A percentile compares a stretch with the other conserved stretches of the same genome.
Conservation (phyloP, 2,113 vertebrate genomes). For the Hypanus sabinus region DNA sequence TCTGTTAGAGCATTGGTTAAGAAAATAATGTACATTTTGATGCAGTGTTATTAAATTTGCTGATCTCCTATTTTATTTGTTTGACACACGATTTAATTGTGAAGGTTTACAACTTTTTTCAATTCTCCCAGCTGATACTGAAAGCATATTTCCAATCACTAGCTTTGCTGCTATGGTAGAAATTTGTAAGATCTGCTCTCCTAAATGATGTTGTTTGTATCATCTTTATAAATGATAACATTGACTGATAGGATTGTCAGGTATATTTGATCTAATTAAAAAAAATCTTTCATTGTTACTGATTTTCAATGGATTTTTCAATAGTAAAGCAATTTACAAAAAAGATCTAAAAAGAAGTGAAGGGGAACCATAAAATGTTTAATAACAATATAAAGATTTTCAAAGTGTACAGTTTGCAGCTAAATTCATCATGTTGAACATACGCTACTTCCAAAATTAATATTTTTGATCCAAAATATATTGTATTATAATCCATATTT, state of each 20-base stretch:
- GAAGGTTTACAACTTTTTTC: not conserved
- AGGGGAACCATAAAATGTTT: not conserved
- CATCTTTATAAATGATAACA: not conserved
- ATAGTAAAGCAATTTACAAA: not conserved
- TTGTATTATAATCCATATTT: not conserved
- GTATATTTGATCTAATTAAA: not conserved
- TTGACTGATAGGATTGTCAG: not conserved
- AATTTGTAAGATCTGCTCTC: not conserved
- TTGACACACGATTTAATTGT: not conserved
- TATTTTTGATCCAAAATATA: not conserved
- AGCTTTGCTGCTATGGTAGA: not conserved
- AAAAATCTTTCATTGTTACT: not conserved
- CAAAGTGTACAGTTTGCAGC: not conserved
- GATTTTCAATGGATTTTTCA: not conserved
- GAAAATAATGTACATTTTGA: not conserved
- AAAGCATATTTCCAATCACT: not conserved
- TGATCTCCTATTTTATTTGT: not conserved
- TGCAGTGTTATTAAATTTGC: not conserved
- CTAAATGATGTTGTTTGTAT: not conserved
- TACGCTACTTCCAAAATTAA: not conserved
- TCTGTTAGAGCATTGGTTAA: not conserved
- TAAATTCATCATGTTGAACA: conserved; percentile 16
- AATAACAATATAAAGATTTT: not conserved
- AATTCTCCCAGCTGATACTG: not conserved
- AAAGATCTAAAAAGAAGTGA: not conserved